A percentile compares a stretch with the other conserved stretches of the same genome.
phyloP scores from a whole-genome alignment of 2,113 vertebrate genomes.

The Harpagus bidentatus region DNA sequence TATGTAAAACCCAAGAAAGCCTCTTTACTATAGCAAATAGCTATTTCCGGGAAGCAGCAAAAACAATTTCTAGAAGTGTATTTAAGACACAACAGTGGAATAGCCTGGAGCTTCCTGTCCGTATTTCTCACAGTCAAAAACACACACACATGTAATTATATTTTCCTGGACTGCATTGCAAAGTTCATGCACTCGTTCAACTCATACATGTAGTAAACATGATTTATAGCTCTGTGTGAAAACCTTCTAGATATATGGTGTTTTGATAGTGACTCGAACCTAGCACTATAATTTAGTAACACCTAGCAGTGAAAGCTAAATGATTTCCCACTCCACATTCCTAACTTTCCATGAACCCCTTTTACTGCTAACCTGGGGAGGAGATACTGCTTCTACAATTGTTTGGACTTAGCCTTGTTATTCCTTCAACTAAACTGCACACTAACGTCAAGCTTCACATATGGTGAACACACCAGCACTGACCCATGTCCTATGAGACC shows the following conservation, averaged over 20 bases:
- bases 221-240: slow-evolving; percentile 61
- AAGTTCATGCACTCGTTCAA: slow-evolving; percentile 45
- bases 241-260: slow-evolving; percentile 54
- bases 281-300: slow-evolving; percentile 61
- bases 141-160: slow-evolving; percentile 25
- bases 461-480: slow-evolving; percentile 63
- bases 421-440: slow-evolving; percentile 3
- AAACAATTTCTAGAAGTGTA: neutral
- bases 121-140: slow-evolving; percentile 45
- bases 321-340: slow-evolving; percentile 68
- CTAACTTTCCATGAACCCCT: slow-evolving; percentile 65
- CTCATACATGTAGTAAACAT: slow-evolving; percentile 47
- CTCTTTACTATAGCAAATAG: neutral
- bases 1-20: neutral
- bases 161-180: slow-evolving; percentile 17
- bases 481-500: slow-evolving; percentile 66
- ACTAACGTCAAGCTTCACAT: slow-evolving; percentile 41
- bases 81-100: neutral
- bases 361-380: slow-evolving; percentile 63
- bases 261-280: slow-evolving; percentile 60
- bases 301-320: slow-evolving; percentile 66
- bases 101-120: slow-evolving; percentile 16
- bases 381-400: slow-evolving; percentile 46
- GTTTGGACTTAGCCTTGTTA: slow-evolving; percentile 37
- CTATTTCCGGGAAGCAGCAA: slow-evolving; percentile 15